phyloP scores from a whole-genome alignment of 2,113 vertebrate species.

The Tachysurus vachellii region DNA sequence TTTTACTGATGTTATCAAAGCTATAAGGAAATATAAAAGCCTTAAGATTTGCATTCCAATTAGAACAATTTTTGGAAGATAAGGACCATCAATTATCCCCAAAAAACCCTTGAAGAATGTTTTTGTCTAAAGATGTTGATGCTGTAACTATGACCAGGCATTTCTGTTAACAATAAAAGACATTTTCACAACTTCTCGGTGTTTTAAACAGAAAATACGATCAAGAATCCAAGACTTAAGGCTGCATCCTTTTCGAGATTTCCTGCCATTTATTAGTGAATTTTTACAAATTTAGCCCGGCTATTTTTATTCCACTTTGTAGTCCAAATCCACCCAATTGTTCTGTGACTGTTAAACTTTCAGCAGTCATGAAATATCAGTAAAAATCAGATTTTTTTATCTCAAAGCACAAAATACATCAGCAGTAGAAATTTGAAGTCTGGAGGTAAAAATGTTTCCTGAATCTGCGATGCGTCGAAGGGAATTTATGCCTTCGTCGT shows the following conservation, averaged over 20 bases:
- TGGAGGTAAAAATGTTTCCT: neutral
- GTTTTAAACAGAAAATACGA: neutral
- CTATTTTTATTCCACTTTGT: slow-evolving; percentile 31
- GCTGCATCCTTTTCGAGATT: slow-evolving; percentile 2
- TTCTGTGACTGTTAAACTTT: neutral
- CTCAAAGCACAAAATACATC: neutral
- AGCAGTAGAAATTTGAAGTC: neutral
- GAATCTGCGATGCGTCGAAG: neutral
- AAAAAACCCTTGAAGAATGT: neutral
- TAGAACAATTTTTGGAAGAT: neutral
- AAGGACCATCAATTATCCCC: neutral
- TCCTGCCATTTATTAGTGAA: slow-evolving; percentile 34
- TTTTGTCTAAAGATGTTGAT: slow-evolving; percentile 5
- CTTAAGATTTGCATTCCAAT: neutral
- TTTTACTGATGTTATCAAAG: neutral
- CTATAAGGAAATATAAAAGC: neutral
- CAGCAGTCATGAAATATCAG: slow-evolving; percentile 1
- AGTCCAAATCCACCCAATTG: neutral
- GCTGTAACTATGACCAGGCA: neutral
- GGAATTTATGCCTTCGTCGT: neutral
- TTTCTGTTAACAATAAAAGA: neutral
- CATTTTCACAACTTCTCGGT: neutral
- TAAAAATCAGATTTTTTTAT: neutral
- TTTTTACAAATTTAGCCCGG: neutral
- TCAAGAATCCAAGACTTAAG: neutral